phyloP scores from a whole-genome alignment of 2,113 vertebrate genomes.

The Daboia siamensis region DNA sequence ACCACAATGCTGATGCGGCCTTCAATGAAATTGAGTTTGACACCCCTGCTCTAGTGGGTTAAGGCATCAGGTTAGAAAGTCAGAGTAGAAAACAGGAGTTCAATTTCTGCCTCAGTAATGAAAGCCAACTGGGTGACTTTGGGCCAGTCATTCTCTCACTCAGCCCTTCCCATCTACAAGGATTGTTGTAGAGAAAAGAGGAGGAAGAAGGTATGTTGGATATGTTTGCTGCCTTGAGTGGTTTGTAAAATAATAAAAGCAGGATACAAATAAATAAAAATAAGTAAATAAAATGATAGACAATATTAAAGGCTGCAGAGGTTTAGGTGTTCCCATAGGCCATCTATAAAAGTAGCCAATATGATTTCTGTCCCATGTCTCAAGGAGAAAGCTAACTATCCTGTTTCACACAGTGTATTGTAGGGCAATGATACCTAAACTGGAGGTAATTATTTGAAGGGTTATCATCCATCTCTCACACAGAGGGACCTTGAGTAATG shows the following conservation, averaged over 20 bases:
- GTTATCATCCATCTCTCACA: neutral
- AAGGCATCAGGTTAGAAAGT: neutral
- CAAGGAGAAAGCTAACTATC: neutral
- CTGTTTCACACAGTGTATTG: neutral
- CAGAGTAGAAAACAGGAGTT: neutral
- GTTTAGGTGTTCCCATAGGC: neutral
- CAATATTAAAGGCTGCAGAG: neutral
- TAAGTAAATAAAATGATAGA: neutral
- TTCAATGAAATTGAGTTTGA: no score
- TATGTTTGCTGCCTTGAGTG: neutral
- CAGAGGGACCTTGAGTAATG: neutral
- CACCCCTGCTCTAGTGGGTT: neutral
- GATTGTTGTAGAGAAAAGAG: neutral
- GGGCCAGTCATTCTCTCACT: neutral
- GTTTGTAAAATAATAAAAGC: neutral
- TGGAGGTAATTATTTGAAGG: neutral
- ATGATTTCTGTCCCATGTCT: neutral
- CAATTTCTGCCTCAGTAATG: neutral
- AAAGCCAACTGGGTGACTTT: neutral
- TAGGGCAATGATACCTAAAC: neutral
- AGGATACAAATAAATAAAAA: neutral
- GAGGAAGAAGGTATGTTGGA: neutral
- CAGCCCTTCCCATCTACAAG: neutral
- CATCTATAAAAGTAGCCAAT: neutral
- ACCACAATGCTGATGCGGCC: no score